Conservation (phyloP, 2,113 vertebrate species). For the Phylloscopus whistleri region DNA sequence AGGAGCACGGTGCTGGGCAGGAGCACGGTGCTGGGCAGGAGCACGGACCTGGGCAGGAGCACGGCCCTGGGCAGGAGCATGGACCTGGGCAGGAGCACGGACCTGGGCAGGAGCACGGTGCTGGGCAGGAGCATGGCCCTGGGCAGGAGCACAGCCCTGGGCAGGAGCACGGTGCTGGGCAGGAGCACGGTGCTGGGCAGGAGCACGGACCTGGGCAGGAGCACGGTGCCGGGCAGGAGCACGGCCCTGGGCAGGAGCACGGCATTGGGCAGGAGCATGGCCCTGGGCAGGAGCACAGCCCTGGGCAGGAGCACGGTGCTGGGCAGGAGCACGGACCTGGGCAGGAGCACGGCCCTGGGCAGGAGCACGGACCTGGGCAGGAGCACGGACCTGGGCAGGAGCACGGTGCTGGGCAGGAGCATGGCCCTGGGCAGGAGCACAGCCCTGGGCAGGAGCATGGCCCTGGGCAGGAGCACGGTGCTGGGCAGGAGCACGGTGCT, state of each 20-base stretch:
- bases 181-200: too few relatives aligned
- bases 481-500: neutral
- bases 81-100: too few relatives aligned
- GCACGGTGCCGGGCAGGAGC: fast-evolving
- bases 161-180: fast-evolving
- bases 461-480: too few relatives aligned
- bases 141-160: too few relatives aligned
- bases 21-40: too few relatives aligned
- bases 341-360: neutral
- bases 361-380: neutral
- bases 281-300: fast-evolving
- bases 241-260: neutral
- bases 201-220: neutral
- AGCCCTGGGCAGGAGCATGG: too few relatives aligned
- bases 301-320: too few relatives aligned
- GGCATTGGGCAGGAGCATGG: too few relatives aligned
- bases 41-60: neutral
- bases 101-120: fast-evolving
- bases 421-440: neutral
- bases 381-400: too few relatives aligned
- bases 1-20: fast-evolving
- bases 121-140: too few relatives aligned
- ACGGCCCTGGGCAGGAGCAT: fast-evolving
- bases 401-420: too few relatives aligned
- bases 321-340: too few relatives aligned